A percentile compares a stretch with the other conserved stretches of the same genome.
These are phyloP conservation scores for Ditula angustiorana DNA, from an alignment of 2,888 invertebrate genomes.

Conservation along the genomic window DNA sequence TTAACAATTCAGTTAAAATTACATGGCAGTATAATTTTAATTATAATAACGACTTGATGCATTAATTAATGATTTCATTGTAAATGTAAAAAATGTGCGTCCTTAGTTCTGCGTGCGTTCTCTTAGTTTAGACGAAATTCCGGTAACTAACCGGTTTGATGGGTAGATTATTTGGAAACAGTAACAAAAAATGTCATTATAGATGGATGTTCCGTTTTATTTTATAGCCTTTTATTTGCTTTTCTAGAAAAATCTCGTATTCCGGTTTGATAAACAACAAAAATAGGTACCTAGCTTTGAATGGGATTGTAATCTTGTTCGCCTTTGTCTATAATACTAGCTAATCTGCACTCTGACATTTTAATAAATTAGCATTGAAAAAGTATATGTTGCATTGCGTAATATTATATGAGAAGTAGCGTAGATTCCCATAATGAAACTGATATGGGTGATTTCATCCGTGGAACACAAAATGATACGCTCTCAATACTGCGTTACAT, in stretches of 20 bases:
- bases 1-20: constrained; percentile 9
- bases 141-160: constrained; percentile 15
- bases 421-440: constrained; percentile 8
- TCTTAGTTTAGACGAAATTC: neutral
- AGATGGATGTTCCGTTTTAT: neutral
- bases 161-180: constrained; percentile 10
- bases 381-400: neutral
- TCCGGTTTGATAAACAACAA: neutral
- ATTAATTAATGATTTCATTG: constrained; percentile 14
- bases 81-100: constrained; percentile 7
- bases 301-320: too few species aligned
- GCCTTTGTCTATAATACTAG: neutral
- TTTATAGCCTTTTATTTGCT: neutral
- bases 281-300: neutral
- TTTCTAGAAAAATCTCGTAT: neutral
- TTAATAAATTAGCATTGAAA: neutral
- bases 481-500: constrained; percentile 23
- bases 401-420: neutral
- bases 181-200: constrained; percentile 14
- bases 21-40: neutral
- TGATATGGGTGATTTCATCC: constrained; percentile 5
- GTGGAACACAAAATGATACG: constrained; percentile 12
- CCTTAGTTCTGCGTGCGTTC: neutral
- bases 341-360: neutral
- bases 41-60: constrained; percentile 1